Percentiles rank a stretch among this genome's conserved stretches.
phyloP scores from a whole-genome alignment of 2,797 vertebrate genomes.

The Pachyuromys duprasi region DNA sequence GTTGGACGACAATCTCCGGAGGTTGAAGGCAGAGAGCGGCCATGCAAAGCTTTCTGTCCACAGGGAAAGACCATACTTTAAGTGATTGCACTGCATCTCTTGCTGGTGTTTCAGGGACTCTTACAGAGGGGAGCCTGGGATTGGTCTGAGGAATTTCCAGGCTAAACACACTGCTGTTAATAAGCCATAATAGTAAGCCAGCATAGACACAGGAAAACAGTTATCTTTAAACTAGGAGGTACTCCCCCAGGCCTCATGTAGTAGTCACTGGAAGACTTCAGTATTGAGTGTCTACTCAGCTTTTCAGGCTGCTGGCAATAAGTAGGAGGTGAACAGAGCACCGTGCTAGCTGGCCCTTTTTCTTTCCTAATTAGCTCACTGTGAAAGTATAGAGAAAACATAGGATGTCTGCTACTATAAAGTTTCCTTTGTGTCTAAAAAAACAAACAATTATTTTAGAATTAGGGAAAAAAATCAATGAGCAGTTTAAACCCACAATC shows the following conservation, averaged over 20 bases:
- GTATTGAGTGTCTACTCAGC: not conserved
- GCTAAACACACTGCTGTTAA: not conserved
- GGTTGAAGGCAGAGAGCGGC: not conserved
- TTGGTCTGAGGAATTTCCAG: not conserved
- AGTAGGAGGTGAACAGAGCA: not conserved
- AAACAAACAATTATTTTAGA: slow-evolving; percentile 48
- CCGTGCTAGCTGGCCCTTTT: not conserved
- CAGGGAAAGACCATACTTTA: not conserved
- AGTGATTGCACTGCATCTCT: not conserved
- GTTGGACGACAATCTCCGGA: slow-evolving; percentile 33
- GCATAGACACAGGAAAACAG: not conserved
- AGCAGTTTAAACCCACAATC: slow-evolving; percentile 26
- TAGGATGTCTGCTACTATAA: not conserved
- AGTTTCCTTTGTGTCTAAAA: slow-evolving; percentile 36
- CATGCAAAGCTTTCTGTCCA: not conserved
- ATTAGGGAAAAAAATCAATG: slow-evolving; percentile 26
- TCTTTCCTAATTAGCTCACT: not conserved
- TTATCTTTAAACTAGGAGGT: not conserved
- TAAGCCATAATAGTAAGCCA: not conserved
- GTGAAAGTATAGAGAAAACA: slow-evolving; percentile 46
- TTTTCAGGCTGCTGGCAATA: not conserved
- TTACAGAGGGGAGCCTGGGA: not conserved
- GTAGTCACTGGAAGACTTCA: not conserved
- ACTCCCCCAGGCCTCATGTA: not conserved
- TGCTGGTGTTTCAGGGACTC: not conserved